Evolutionary conservation across 2,888 invertebrate species (phyloP), one percentile per base, ranked within the genome.

Genomic region (Heterodera filipjevi): DNA sequence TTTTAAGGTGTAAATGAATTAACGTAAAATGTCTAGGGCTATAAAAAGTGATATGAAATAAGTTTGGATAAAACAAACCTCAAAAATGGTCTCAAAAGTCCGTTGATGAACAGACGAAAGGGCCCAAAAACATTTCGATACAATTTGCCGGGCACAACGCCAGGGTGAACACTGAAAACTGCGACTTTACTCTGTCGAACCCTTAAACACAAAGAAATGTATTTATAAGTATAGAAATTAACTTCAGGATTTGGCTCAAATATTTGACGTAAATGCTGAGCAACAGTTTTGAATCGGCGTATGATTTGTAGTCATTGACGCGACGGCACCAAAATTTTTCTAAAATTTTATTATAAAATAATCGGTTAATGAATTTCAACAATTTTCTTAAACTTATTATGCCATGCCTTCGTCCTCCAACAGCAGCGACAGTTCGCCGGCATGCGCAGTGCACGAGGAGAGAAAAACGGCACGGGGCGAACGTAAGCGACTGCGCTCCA

Each of bases 281-380:
- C 12, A 76, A 39, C 39, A 81, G 44, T 64, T 81, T 81, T 8
- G 81, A 81, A 76, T 81, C 81, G 22, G 78, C 73, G 32, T 81
- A 81, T 0, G 81, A 81, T 71, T 81, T 81, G 71, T 81, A 82
- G 46, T 80, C 81, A 44, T 79, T 79, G 33, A 78, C n/a, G n/a
- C 80, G 75, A 30, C 71, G 68, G 73, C 79, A 78, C 79, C 79
- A 79, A 32, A 71, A 75, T 32, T 44, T 46, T 44, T 75, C 75
- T 75, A 12, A 75, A 75, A 32, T 3, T 33, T 49, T n/a, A n/a
- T n/a, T n/a, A n/a, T n/a, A n/a, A n/a, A n/a, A n/a, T n/a, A n/a
- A n/a, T n/a, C n/a, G n/a, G n/a, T n/a, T n/a, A n/a, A n/a, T n/a
- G n/a, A n/a, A n/a, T n/a, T n/a, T n/a, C n/a, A n/a, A n/a, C n/a